Evolutionary conservation across 2,888 invertebrate genomes (phyloP).

Genomic region (Sarcophaga rosellei): DNA sequence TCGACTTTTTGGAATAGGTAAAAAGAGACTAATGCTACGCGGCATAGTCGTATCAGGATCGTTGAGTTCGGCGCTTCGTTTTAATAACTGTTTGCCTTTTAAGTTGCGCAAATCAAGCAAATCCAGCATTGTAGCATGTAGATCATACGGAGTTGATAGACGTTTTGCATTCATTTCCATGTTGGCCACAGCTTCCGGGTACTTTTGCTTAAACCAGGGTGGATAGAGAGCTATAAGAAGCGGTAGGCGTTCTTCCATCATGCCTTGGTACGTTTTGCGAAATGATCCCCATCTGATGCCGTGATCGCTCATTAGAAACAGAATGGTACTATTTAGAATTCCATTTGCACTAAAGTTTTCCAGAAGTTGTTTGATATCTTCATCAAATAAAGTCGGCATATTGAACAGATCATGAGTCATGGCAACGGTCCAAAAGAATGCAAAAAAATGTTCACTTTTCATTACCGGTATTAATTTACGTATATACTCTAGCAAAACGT

Average conservation of each 20-base stretch:
- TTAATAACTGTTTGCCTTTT: conserved; percentile 80
- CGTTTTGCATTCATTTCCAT: conserved; percentile 85
- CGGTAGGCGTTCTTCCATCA: conserved; percentile 93
- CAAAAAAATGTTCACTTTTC: conserved; percentile 86
- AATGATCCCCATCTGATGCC: conserved; percentile 94
- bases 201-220: conserved; percentile 85
- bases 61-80: conserved; percentile 77
- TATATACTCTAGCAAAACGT: conserved; percentile 88
- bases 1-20: conserved; percentile 86
- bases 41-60: conserved; percentile 80
- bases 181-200: conserved; percentile 85
- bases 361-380: conserved; percentile 75
- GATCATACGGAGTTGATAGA: conserved; percentile 92
- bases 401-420: conserved; percentile 93
- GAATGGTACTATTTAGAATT: conserved; percentile 85
- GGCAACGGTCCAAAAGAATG: conserved; percentile 92
- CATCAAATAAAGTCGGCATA: conserved; percentile 88
- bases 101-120: conserved; percentile 83
- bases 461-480: conserved; percentile 85
- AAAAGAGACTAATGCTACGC: conserved; percentile 89
- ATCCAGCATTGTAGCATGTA: conserved; percentile 90
- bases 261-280: conserved; percentile 90
- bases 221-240: conserved; percentile 89
- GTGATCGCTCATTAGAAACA: conserved; percentile 93
- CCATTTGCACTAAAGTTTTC: conserved; percentile 69